Evolutionary conservation across 2,888 invertebrate species (phyloP).

Genomic region (Tinea semifulvella): DNA sequence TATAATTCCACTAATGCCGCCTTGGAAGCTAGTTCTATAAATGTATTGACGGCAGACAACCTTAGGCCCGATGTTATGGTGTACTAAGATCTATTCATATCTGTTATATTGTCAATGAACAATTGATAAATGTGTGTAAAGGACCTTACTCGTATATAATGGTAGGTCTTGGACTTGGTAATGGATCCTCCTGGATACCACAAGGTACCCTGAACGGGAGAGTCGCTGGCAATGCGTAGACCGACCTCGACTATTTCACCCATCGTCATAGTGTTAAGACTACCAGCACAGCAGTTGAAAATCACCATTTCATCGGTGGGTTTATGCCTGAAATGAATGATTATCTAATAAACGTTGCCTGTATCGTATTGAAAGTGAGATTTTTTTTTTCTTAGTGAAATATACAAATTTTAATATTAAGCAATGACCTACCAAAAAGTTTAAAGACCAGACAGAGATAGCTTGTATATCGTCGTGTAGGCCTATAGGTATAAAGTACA

Average conservation of each 20-base stretch:
- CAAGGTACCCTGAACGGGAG: conserved; percentile 75
- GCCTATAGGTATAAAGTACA: too few species aligned
- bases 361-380: too few species aligned
- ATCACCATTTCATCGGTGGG: conserved; percentile 63
- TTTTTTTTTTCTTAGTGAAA: conserved; percentile 14
- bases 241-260: conserved; percentile 68
- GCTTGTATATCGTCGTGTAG: too few species aligned
- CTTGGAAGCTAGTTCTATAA: too few species aligned
- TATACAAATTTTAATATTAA: conserved; percentile 7
- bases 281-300: conserved; percentile 83
- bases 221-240: conserved; percentile 45
- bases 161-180: conserved; percentile 62
- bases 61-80: too few species aligned
- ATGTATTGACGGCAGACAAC: too few species aligned
- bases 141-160: conserved; percentile 1
- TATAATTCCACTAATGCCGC: too few species aligned
- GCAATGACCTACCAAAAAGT: not conserved
- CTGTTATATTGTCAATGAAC: too few species aligned
- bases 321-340: conserved; percentile 33
- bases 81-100: too few species aligned
- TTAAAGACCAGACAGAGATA: too few species aligned
- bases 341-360: not conserved
- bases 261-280: conserved; percentile 73
- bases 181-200: conserved; percentile 72
- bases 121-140: too few species aligned